Evolutionary conservation across 2,797 vertebrate species (phyloP).

Genomic region (Lacerta agilis): DNA sequence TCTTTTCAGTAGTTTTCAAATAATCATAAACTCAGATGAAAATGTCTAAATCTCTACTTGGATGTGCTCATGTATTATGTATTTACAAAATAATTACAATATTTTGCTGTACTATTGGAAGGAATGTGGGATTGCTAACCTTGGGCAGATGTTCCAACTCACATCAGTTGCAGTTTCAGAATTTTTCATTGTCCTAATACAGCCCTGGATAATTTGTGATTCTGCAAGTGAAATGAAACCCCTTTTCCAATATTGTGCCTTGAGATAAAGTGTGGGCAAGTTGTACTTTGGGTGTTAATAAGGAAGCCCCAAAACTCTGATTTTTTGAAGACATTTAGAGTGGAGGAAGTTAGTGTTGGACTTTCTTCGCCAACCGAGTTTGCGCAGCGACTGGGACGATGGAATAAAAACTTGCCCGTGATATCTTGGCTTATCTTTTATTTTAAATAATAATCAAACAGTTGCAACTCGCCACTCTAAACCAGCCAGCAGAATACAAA

Average conservation of each 20-base stretch:
- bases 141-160: background rate
- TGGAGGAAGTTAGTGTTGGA: background rate
- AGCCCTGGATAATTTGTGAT: background rate
- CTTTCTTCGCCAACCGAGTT: too few relatives aligned
- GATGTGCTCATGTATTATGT: background rate
- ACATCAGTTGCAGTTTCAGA: background rate
- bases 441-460: too few relatives aligned
- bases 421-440: too few relatives aligned
- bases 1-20: slow-evolving; percentile 26
- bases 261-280: background rate
- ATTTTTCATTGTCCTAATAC: background rate
- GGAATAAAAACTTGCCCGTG: too few relatives aligned
- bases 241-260: background rate
- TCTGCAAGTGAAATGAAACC: background rate
- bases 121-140: background rate
- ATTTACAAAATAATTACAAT: background rate
- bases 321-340: background rate
- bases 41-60: slow-evolving; percentile 24
- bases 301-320: too few relatives aligned
- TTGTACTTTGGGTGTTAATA: background rate
- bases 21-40: slow-evolving; percentile 8
- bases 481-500: too few relatives aligned
- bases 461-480: too few relatives aligned
- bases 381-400: too few relatives aligned
- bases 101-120: slow-evolving; percentile 7